Evolutionary conservation across 2,888 invertebrate genomes (phyloP).

Genomic region (Xestia rhomboidea): DNA sequence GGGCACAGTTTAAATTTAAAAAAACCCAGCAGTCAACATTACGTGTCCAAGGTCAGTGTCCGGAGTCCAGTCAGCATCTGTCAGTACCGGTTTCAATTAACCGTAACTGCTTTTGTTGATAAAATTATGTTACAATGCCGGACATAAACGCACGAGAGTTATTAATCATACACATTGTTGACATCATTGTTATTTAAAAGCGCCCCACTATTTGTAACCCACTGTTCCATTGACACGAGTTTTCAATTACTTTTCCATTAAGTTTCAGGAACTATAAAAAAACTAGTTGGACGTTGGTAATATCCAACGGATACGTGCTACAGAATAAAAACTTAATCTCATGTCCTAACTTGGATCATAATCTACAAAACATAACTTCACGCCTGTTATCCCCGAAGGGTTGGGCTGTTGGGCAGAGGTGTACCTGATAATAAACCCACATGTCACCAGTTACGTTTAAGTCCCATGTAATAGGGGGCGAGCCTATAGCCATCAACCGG

Average conservation of each 20-base stretch:
- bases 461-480: no score
- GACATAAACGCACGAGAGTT: not conserved
- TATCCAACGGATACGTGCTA: not conserved
- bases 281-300: not conserved
- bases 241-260: conserved; percentile 20
- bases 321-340: not conserved
- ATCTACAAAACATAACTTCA: not conserved
- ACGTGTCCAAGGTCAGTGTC: no score
- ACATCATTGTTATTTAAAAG: conserved; percentile 25
- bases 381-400: no score
- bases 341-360: not conserved
- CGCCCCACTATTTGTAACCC: conserved; percentile 20
- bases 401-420: no score
- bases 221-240: not conserved
- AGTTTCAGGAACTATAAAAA: not conserved
- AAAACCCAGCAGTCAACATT: no score
- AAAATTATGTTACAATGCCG: not conserved
- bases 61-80: no score
- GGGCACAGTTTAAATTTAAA: no score
- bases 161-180: conserved; percentile 33
- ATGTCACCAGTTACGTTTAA: no score
- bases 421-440: no score
- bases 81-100: no score
- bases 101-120: not conserved
- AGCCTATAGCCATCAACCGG: no score